phyloP scores from a whole-genome alignment of 2,888 invertebrate genomes.

The Eristalinus aeneus region DNA sequence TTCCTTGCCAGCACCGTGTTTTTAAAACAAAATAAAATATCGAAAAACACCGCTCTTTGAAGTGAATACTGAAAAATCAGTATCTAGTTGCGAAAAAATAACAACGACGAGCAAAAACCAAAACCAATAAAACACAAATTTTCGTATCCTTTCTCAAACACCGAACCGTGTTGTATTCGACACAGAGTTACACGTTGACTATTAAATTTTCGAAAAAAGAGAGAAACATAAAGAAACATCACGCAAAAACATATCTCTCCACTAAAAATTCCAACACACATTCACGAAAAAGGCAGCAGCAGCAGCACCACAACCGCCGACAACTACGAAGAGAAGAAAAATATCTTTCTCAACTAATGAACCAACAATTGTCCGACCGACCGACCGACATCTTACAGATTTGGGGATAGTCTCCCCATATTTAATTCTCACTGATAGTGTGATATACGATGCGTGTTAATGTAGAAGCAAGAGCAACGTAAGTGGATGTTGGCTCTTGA shows the following conservation, averaged over 20 bases:
- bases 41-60: slow-evolving; percentile 34
- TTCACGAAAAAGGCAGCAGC: neutral
- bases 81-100: slow-evolving; percentile 36
- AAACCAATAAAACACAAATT: slow-evolving; percentile 2
- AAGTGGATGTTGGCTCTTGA: slow-evolving; percentile 55
- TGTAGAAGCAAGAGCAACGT: slow-evolving; percentile 53
- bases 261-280: slow-evolving; percentile 30
- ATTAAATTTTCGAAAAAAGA: neutral
- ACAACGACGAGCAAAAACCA: too few species aligned
- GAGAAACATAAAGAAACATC: too few species aligned
- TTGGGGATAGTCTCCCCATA: slow-evolving; percentile 65
- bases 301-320: neutral
- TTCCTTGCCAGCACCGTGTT: slow-evolving; percentile 10
- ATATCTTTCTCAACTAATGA: slow-evolving; percentile 17
- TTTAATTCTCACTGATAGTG: slow-evolving; percentile 58
- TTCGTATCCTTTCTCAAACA: slow-evolving; percentile 16
- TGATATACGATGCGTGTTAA: slow-evolving; percentile 52
- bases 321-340: neutral
- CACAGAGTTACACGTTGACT: slow-evolving; percentile 36
- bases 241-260: neutral
- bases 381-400: slow-evolving; percentile 63
- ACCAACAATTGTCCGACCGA: slow-evolving; percentile 45
- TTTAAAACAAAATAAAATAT: neutral
- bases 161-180: slow-evolving; percentile 44
- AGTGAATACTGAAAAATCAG: slow-evolving; percentile 57